These are phyloP conservation scores for Meloidogyne floridensis DNA, from an alignment of 1,140 invertebrate species.

Conservation along the genomic window DNA sequence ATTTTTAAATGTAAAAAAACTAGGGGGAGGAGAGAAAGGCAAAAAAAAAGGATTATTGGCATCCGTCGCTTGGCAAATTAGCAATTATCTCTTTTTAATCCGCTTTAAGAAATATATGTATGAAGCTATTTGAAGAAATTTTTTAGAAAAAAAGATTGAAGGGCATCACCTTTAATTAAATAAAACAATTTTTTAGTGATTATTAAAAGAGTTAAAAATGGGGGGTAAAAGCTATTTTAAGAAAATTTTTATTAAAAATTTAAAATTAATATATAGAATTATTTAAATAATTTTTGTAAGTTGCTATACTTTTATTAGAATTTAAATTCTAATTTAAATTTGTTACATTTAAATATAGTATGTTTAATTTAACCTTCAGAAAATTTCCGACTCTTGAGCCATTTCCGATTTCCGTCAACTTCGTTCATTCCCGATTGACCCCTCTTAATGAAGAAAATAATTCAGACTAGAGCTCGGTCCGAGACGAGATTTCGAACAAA, in stretches of 20 bases:
- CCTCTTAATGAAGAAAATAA: too few relatives aligned
- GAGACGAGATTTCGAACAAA: too few relatives aligned
- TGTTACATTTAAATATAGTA: too few relatives aligned
- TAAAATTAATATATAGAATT: too few relatives aligned
- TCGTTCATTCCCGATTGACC: too few relatives aligned
- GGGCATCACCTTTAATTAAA: conserved; percentile 1
- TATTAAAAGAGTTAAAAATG: background rate
- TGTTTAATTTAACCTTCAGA: too few relatives aligned
- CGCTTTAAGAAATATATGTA: background rate
- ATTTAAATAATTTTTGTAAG: too few relatives aligned
- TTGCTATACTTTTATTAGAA: too few relatives aligned
- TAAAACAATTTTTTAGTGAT: background rate
- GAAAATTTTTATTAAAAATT: background rate
- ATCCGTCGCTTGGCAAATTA: conserved; percentile 6
- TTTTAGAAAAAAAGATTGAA: background rate
- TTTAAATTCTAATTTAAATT: too few relatives aligned
- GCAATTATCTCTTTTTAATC: background rate
- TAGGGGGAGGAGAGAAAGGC: background rate
- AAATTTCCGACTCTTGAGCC: too few relatives aligned
- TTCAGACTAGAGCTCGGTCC: too few relatives aligned
- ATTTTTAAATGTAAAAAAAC: background rate
- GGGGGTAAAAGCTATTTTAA: background rate
- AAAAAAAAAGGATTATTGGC: background rate
- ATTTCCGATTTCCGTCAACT: too few relatives aligned
- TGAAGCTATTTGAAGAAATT: background rate